Conservation (phyloP, 2,797 vertebrate genomes). For the Hybognathus amarus region DNA sequence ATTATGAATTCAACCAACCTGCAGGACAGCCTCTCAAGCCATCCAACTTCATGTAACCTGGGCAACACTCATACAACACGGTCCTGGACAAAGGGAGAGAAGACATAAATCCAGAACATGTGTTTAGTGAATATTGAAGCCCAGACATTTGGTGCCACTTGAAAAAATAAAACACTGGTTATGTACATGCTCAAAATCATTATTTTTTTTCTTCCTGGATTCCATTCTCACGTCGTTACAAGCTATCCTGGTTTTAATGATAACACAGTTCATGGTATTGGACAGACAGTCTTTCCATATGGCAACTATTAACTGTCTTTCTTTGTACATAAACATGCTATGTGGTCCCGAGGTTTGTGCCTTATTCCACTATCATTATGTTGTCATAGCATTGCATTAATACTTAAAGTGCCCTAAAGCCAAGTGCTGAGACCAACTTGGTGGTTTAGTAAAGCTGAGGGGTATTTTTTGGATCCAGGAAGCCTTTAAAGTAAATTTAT, state of each 20-base stretch:
- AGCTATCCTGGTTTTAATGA: conserved; percentile 57
- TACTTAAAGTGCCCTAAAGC: conserved; percentile 65
- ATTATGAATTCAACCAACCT: conserved; percentile 77
- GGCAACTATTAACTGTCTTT: conserved; percentile 65
- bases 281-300: conserved; percentile 64
- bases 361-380: conserved; percentile 48
- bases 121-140: background rate
- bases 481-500: conserved; percentile 54
- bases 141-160: conserved; percentile 3
- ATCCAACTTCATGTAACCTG: conserved; percentile 94
- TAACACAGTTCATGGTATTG: conserved; percentile 33
- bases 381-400: conserved; percentile 55
- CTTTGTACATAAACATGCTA: conserved; percentile 63
- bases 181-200: conserved; percentile 1
- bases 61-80: conserved; percentile 95
- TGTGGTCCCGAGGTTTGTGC: conserved; percentile 60
- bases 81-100: conserved; percentile 74
- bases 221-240: conserved; percentile 36
- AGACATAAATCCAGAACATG: conserved; percentile 29
- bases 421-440: conserved; percentile 56
- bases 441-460: conserved; percentile 62
- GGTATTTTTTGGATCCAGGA: conserved; percentile 53
- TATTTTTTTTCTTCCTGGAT: conserved; percentile 41
- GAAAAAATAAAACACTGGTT: conserved; percentile 11
- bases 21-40: conserved; percentile 90